phyloP scores from a whole-genome alignment of 2,797 vertebrate species.

The Catamblyrhynchus diadema region DNA sequence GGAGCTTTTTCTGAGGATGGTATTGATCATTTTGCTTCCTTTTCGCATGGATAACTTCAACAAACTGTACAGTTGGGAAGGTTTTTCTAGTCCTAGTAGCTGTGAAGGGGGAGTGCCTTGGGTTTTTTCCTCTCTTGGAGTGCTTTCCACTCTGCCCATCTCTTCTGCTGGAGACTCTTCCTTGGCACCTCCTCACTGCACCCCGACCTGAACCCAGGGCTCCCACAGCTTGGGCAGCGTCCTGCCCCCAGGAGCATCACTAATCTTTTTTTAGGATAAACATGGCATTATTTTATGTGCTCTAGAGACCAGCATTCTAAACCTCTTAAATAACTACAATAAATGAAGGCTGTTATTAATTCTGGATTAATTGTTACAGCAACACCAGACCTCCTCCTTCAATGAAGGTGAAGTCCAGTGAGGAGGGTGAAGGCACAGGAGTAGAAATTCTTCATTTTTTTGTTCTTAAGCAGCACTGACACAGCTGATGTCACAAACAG shows the following conservation, averaged over 20 bases:
- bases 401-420: neutral
- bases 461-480: neutral
- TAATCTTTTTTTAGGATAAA: neutral
- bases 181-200: rapidly evolving
- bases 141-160: rapidly evolving
- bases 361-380: neutral
- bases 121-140: neutral
- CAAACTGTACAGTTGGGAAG: neutral
- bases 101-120: rapidly evolving
- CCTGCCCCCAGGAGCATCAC: neutral
- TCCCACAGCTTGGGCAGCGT: neutral
- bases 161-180: neutral
- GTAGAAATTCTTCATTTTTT: neutral
- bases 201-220: neutral
- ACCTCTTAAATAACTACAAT: neutral
- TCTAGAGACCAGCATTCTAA: neutral
- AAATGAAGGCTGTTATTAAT: neutral
- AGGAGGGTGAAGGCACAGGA: neutral
- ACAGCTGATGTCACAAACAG: neutral
- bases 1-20: neutral
- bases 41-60: neutral
- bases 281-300: neutral
- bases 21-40: neutral
- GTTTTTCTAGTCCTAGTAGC: neutral
- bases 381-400: neutral